Percentiles rank a stretch among this genome's conserved stretches.
Conservation (phyloP, 2,113 vertebrate genomes). For the Chlorocebus sabaeus region DNA sequence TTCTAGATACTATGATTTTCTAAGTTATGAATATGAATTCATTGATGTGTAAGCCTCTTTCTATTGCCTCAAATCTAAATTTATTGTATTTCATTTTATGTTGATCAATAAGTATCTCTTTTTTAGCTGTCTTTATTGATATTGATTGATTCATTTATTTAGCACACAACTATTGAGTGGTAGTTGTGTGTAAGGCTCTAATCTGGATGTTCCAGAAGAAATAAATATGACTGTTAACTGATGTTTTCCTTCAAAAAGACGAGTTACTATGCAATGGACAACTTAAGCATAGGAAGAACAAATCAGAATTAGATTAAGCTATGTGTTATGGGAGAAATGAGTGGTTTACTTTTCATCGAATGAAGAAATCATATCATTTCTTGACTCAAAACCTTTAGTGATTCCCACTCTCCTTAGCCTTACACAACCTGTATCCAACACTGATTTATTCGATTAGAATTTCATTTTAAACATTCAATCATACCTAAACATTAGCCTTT, state of each 20-base stretch:
- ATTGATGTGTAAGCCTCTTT: not conserved
- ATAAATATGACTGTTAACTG: not conserved
- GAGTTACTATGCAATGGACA: not conserved
- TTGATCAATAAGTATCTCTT: not conserved
- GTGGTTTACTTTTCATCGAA: not conserved
- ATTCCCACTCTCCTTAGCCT: not conserved
- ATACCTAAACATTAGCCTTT: not conserved
- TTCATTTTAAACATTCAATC: not conserved
- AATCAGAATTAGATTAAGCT: slow-evolving; percentile 12
- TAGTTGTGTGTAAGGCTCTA: not conserved
- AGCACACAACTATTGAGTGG: not conserved
- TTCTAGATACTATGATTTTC: not conserved
- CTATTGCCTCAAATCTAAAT: not conserved
- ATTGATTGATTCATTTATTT: not conserved
- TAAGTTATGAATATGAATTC: not conserved
- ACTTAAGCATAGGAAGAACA: slow-evolving; percentile 4
- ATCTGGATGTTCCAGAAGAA: slow-evolving; percentile 18
- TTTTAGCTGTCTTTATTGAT: not conserved
- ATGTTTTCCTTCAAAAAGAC: not conserved
- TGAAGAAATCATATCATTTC: not conserved
- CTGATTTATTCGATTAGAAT: not conserved
- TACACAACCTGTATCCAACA: not conserved
- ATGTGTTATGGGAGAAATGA: not conserved
- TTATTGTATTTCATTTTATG: not conserved
- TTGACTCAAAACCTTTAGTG: not conserved